phyloP scores from a whole-genome alignment of 2,797 vertebrate species.

The Crenuchus spilurus region DNA sequence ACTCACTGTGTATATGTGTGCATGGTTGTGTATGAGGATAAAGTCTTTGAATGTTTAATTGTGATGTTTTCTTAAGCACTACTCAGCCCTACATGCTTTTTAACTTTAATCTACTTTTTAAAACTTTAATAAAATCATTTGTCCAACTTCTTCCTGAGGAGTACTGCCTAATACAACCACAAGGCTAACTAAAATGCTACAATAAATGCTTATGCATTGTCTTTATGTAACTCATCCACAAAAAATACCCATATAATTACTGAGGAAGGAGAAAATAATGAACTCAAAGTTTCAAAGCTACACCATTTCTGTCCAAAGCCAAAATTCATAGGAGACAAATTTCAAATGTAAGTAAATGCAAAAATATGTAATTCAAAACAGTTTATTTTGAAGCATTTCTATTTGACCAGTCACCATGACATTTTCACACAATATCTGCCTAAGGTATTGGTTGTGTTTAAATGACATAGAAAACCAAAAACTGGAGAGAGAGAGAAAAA shows the following conservation, averaged over 20 bases:
- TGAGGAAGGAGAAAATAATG: not conserved
- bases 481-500: too few relatives aligned
- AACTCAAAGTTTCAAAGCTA: too few relatives aligned
- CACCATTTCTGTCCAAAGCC: too few relatives aligned
- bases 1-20: not conserved
- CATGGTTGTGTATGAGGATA: constrained; percentile 41
- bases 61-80: constrained; percentile 37
- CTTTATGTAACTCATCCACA: not conserved
- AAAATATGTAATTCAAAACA: too few relatives aligned
- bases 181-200: not conserved
- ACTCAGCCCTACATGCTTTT: constrained; percentile 28
- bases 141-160: not conserved
- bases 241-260: not conserved
- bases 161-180: constrained; percentile 10
- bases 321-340: too few relatives aligned
- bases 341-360: too few relatives aligned
- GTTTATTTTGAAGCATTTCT: too few relatives aligned
- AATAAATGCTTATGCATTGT: not conserved
- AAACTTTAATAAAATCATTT: constrained; percentile 31
- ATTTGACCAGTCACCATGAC: too few relatives aligned
- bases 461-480: too few relatives aligned
- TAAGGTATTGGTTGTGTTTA: too few relatives aligned
- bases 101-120: constrained; percentile 39
- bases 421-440: too few relatives aligned
- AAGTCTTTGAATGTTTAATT: constrained; percentile 48